Percentiles rank a stretch among this genome's conserved stretches.
These are phyloP conservation scores for Siniperca chuatsi DNA, from an alignment of 2,113 vertebrate species.

Conservation along the genomic window DNA sequence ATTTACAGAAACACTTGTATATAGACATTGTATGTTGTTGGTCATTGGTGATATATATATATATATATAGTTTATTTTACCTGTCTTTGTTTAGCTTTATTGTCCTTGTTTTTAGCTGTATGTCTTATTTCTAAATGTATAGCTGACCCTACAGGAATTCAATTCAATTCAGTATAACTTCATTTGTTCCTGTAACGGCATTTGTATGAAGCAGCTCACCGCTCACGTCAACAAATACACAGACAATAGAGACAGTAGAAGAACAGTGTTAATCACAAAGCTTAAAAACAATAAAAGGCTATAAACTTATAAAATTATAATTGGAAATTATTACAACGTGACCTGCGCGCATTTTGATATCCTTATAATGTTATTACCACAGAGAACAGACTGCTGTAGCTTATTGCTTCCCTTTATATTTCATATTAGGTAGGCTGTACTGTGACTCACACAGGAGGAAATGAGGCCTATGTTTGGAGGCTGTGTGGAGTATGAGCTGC, in stretches of 20 bases:
- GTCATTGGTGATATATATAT: no score
- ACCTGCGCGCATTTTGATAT: neutral
- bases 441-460: constrained; percentile 35
- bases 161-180: neutral
- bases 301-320: neutral
- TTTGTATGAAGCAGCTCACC: no score
- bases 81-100: no score
- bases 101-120: no score
- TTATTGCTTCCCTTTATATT: neutral
- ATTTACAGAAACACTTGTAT: no score
- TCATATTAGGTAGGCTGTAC: neutral
- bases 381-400: no score
- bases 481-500: neutral
- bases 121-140: no score
- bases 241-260: neutral
- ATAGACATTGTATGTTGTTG: no score
- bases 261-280: neutral
- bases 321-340: neutral
- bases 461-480: constrained; percentile 19
- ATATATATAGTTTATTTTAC: no score
- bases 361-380: neutral
- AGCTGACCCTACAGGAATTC: neutral
- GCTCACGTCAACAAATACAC: neutral
- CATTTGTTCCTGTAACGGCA: neutral
- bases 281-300: neutral